Conservation (phyloP, 2,888 invertebrate genomes). For the Lydus trimaculatus region DNA sequence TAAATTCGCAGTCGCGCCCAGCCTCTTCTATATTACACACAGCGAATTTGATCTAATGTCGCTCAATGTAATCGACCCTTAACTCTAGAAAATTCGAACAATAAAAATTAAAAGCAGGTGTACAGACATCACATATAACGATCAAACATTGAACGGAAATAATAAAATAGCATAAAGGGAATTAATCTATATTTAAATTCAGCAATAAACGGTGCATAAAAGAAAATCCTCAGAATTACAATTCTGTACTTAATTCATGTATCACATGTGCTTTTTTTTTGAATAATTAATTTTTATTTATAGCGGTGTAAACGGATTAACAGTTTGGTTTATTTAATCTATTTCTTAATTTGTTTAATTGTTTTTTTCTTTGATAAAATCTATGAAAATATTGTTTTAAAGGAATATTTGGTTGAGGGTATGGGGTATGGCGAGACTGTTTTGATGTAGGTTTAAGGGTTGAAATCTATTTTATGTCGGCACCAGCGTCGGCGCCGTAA, state of each 20-base stretch:
- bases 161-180: slow-evolving; percentile 2
- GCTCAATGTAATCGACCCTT: too few relatives aligned
- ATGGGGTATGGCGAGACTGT: slow-evolving; percentile 17
- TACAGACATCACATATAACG: background rate
- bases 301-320: background rate
- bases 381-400: background rate
- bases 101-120: background rate
- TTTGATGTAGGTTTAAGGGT: slow-evolving; percentile 23
- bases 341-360: background rate
- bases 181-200: background rate
- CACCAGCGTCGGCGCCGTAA: slow-evolving; percentile 40
- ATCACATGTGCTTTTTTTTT: too few relatives aligned
- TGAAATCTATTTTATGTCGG: slow-evolving; percentile 24
- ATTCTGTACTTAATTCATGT: background rate
- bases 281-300: background rate
- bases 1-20: too few relatives aligned
- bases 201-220: background rate
- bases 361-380: background rate
- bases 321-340: background rate
- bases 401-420: background rate
- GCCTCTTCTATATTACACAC: too few relatives aligned
- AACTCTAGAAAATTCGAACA: too few relatives aligned
- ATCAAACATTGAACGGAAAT: background rate
- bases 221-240: background rate
- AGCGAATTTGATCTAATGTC: too few relatives aligned